phyloP scores from a whole-genome alignment of 2,888 invertebrate genomes.

The Pristionchus fissidentatus region DNA sequence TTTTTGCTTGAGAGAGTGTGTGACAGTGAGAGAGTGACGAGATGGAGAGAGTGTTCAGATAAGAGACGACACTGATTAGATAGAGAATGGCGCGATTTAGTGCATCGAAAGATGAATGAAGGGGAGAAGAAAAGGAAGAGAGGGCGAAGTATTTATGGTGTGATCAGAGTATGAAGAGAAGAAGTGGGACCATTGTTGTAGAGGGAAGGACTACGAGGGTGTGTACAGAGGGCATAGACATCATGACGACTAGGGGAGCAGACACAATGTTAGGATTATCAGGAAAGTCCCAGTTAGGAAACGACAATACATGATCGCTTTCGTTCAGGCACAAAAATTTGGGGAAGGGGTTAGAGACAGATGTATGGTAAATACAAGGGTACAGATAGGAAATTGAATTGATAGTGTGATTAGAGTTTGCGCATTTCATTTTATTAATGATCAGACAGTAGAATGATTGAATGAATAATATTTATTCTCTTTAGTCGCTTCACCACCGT shows the following conservation, averaged over 20 bases:
- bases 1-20: not conserved
- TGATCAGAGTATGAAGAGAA: not conserved
- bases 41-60: conserved; percentile 11
- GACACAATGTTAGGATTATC: too few relatives aligned
- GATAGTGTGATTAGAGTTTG: not conserved
- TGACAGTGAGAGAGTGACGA: conserved; percentile 12
- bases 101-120: conserved; percentile 37
- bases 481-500: conserved; percentile 79
- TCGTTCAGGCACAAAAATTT: not conserved
- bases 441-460: not conserved
- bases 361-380: not conserved
- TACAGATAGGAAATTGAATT: not conserved
- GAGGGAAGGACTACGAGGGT: not conserved
- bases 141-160: conserved; percentile 6
- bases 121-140: not conserved
- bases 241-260: too few relatives aligned
- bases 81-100: conserved; percentile 23
- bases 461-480: too few relatives aligned
- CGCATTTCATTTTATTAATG: not conserved
- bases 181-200: conserved; percentile 5
- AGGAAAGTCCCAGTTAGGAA: too few relatives aligned
- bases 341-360: not conserved
- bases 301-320: too few relatives aligned
- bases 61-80: conserved; percentile 13
- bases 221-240: too few relatives aligned